Percentiles rank a stretch among this genome's conserved stretches.
phyloP scores from a whole-genome alignment of 2,888 invertebrate genomes.

The Agrilus biguttatus region DNA sequence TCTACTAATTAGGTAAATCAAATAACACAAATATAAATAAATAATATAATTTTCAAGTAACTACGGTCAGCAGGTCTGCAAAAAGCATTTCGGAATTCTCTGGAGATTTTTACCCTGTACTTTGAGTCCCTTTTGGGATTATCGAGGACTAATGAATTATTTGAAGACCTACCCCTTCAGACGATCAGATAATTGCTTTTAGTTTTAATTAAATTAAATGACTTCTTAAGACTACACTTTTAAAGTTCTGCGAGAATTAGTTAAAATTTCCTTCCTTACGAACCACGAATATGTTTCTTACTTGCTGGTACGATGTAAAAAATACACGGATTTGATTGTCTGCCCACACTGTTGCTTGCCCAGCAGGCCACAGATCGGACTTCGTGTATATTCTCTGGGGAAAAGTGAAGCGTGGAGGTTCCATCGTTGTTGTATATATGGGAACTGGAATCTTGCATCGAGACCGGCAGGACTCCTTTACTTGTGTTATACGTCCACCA shows the following conservation, averaged over 20 bases:
- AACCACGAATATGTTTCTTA: conserved; percentile 32
- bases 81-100: too few relatives aligned
- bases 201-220: too few relatives aligned
- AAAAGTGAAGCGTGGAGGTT: conserved; percentile 40
- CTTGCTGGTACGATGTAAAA: conserved; percentile 72
- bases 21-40: too few relatives aligned
- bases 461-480: conserved; percentile 53
- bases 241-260: background rate
- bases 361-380: conserved; percentile 77
- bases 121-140: too few relatives aligned
- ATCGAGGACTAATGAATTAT: too few relatives aligned
- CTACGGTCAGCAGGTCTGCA: too few relatives aligned
- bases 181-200: too few relatives aligned
- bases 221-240: too few relatives aligned
- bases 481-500: conserved; percentile 79
- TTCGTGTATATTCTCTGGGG: conserved; percentile 38
- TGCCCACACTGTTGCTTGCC: conserved; percentile 73
- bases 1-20: too few relatives aligned
- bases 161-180: too few relatives aligned
- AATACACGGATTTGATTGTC: conserved; percentile 66
- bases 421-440: conserved; percentile 37
- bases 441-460: conserved; percentile 52
- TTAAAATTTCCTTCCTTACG: background rate
- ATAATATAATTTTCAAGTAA: too few relatives aligned
- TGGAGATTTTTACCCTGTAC: too few relatives aligned